phyloP scores from a whole-genome alignment of 2,888 invertebrate species.

The Mythimna impura region DNA sequence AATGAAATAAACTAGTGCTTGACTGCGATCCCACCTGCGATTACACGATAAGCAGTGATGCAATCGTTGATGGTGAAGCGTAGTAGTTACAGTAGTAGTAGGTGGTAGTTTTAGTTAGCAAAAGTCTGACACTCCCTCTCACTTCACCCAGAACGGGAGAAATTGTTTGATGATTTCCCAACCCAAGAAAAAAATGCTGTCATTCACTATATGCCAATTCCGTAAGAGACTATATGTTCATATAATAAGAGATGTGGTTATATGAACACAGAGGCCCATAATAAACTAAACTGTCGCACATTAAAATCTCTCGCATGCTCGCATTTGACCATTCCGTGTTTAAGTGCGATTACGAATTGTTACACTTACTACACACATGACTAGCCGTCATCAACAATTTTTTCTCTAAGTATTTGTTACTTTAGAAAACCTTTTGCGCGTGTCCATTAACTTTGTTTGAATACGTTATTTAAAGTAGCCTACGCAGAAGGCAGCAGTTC shows the following conservation, averaged over 20 bases:
- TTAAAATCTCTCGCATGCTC: constrained; percentile 47
- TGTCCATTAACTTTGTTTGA: constrained; percentile 60
- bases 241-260: background rate
- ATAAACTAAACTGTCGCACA: constrained; percentile 33
- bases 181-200: no score
- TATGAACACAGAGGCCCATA: constrained; percentile 16
- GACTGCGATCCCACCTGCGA: no score
- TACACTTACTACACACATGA: constrained; percentile 68
- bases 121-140: no score
- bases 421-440: constrained; percentile 64
- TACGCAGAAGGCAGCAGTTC: no score
- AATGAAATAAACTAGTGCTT: no score
- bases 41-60: no score
- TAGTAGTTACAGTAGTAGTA: no score
- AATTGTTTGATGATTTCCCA: no score
- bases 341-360: constrained; percentile 57
- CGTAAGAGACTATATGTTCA: constrained; percentile 4
- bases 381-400: constrained; percentile 69
- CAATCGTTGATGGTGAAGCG: no score
- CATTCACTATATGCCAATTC: background rate
- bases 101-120: no score
- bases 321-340: constrained; percentile 58
- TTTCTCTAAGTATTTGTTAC: constrained; percentile 61
- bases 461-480: no score
- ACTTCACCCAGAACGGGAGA: no score